Conservation (phyloP, 2,113 vertebrate species). For the Uria lomvia region DNA sequence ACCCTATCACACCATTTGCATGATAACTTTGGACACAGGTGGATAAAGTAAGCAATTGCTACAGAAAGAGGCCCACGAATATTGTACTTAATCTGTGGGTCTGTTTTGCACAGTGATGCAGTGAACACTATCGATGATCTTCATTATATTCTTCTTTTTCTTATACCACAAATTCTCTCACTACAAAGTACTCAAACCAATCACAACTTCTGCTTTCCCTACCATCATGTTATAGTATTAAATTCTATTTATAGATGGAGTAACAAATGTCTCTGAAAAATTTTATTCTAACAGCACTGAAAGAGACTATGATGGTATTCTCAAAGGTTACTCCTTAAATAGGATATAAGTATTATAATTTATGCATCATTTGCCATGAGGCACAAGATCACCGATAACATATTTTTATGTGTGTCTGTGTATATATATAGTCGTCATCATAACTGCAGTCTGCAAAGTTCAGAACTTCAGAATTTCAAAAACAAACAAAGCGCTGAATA, state of each 20-base stretch:
- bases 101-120: background rate
- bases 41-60: background rate
- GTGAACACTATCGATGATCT: background rate
- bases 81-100: background rate
- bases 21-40: background rate
- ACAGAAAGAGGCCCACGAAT: background rate
- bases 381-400: background rate
- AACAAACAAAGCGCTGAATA: background rate
- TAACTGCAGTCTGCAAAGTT: background rate
- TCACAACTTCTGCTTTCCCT: background rate
- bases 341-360: background rate
- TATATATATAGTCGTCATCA: background rate
- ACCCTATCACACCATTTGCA: background rate
- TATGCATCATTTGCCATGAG: background rate
- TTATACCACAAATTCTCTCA: background rate
- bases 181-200: background rate
- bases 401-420: background rate
- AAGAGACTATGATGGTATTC: background rate
- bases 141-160: background rate
- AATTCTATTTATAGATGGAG: background rate
- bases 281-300: background rate
- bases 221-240: background rate
- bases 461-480: background rate
- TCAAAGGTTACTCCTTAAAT: background rate
- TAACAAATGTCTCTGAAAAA: background rate